Evolutionary conservation across 2,888 invertebrate species (phyloP), one percentile per base, ranked within the genome.

Genomic region (Agapostemon virescens): DNA sequence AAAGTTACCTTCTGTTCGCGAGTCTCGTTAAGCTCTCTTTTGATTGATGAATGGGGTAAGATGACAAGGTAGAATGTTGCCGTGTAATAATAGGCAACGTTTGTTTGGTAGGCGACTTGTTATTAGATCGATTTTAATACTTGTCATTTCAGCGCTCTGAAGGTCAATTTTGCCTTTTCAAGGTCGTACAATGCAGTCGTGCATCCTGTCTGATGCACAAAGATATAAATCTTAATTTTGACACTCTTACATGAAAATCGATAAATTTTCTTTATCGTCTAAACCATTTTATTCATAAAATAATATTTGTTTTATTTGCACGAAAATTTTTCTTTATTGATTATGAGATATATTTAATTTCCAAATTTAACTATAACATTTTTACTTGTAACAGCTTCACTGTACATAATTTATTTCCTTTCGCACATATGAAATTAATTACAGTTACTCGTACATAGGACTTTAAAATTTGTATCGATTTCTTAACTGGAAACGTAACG

Each of bases 1-100:
- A 1, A 55, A 26, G 55, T 15, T 26, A 26, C 26, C 11, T 55
- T 26, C 6, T 55, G 6, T 55, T 23, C 55, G 15, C 23, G 55
- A n/a, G n/a, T 55, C 55, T 55, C 55, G 55, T 55, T 55, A 26
- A 55, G 55, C 55, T 26, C 26, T 17, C 26, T 55, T 55, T 55
- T 55, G 55, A 55, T 26, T 26, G 55, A 55, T 55, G 26, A 55
- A 55, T 55, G 26, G 55, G 6, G 6, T 55, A 26, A 23, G 55
- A 55, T 26, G 26, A 26, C 55, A 15, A 5, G 26, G 55, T 26
- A 26, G 26, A 55, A 26, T 6, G 55, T 55, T 55, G 6, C 26
- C 15, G 15, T 55, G 26, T 26, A 13, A 55, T 55, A 26, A 3
- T 23, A 11, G 55, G 11, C 15, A 55, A 23, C 55, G 23, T 26